Conservation (phyloP, 2,797 vertebrate species). For the Takifugu ocellatus region DNA sequence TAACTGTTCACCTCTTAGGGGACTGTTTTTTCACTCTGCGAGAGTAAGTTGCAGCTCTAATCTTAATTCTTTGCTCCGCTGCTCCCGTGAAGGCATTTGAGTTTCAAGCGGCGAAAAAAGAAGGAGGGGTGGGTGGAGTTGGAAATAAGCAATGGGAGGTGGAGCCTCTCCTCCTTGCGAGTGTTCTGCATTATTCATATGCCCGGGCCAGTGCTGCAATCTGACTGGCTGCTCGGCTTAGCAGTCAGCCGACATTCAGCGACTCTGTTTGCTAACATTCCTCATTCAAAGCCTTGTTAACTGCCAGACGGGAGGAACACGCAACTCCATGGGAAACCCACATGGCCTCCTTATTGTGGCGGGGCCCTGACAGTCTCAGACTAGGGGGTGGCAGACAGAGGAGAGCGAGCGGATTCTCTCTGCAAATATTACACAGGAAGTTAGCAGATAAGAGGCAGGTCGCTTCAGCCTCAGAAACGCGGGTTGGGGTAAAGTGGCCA, state of each 20-base stretch:
- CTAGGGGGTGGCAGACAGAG: slow-evolving; percentile 64
- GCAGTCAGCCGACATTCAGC: slow-evolving; percentile 92
- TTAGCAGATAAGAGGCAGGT: slow-evolving; percentile 68
- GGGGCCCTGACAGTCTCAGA: slow-evolving; percentile 76
- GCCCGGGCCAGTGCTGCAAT: slow-evolving; percentile 81
- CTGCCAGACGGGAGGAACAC: slow-evolving; percentile 88
- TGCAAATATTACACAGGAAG: slow-evolving; percentile 56
- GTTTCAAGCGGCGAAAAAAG: slow-evolving; percentile 62
- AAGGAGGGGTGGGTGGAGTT: slow-evolving; percentile 62
- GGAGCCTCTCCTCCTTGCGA: slow-evolving; percentile 61
- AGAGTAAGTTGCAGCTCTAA: slow-evolving; percentile 52
- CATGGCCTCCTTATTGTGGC: slow-evolving; percentile 84
- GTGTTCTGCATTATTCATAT: slow-evolving; percentile 94
- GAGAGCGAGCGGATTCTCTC: slow-evolving; percentile 54
- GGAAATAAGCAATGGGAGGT: slow-evolving; percentile 52
- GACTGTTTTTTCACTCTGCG: slow-evolving; percentile 33
- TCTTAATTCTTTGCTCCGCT: slow-evolving; percentile 59
- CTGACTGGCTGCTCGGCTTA: slow-evolving; percentile 85
- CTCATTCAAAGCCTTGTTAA: slow-evolving; percentile 94
- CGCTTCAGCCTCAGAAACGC: slow-evolving; percentile 28
- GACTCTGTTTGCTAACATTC: slow-evolving; percentile 97
- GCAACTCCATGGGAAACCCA: slow-evolving; percentile 81
- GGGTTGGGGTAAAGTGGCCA: slow-evolving; percentile 29
- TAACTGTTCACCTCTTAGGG: slow-evolving; percentile 41
- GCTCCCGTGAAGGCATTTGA: slow-evolving; percentile 81